These are phyloP conservation scores for Diabrotica balteata DNA, from an alignment of 2,888 invertebrate species.

Conservation along the genomic window DNA sequence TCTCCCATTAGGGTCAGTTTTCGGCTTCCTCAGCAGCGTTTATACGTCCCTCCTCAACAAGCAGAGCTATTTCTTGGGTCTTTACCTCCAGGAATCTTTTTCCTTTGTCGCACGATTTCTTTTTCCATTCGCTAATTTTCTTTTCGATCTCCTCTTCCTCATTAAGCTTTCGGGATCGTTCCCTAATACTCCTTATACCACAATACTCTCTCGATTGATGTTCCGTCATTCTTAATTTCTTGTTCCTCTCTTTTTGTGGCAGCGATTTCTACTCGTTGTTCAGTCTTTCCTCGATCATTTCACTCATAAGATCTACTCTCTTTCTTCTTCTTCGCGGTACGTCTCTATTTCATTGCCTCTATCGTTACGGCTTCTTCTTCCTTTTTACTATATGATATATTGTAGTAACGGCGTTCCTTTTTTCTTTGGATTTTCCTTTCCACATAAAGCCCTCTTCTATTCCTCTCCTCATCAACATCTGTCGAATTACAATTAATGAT, in stretches of 20 bases:
- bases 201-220: slow-evolving; percentile 71
- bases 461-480: slow-evolving; percentile 70
- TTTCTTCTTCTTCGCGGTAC: slow-evolving; percentile 65
- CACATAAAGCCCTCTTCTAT: slow-evolving; percentile 70
- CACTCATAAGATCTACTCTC: slow-evolving; percentile 63
- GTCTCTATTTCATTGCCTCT: slow-evolving; percentile 70
- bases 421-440: slow-evolving; percentile 72
- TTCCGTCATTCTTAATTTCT: slow-evolving; percentile 66
- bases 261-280: slow-evolving; percentile 68
- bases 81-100: slow-evolving; percentile 43
- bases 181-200: no score
- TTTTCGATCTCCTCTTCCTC: slow-evolving; percentile 72
- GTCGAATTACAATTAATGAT: slow-evolving; percentile 77
- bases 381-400: slow-evolving; percentile 73
- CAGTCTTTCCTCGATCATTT: slow-evolving; percentile 61
- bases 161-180: slow-evolving; percentile 71
- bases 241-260: slow-evolving; percentile 67
- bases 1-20: slow-evolving; percentile 31
- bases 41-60: slow-evolving; percentile 38
- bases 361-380: slow-evolving; percentile 71
- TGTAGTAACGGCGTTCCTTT: slow-evolving; percentile 65
- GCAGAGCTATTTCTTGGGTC: slow-evolving; percentile 19
- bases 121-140: slow-evolving; percentile 38
- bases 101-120: slow-evolving; percentile 30
- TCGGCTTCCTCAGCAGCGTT: slow-evolving; percentile 26